Base-by-base conservation (phyloP, 2,888 invertebrate species). In the Hydraecia micacea region DNA sequence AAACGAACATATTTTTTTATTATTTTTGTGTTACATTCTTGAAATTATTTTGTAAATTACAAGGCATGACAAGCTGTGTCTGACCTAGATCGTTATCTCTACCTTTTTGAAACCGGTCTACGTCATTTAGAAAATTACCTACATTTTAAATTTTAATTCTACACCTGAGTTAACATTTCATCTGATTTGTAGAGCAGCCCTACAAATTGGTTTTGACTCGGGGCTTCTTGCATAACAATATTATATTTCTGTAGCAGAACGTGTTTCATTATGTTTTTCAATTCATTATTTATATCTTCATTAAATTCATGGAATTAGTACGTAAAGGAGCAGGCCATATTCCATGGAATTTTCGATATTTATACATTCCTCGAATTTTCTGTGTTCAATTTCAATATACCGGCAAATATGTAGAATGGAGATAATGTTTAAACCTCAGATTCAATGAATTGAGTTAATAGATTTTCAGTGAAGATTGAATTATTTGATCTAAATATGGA, bases 151-250 rank as follows among this genome's bases (percentile, higher is more conserved):
- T 60, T 46, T 71, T 79, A 79, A 83, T 79, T 52, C 46, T 62
- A 67, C 84, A 70, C 62, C 62, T 39, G 70, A 71, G 84, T 39
- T 66, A 67, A 63, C 80, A 32, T 68, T 62, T 83, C 15, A 83
- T 80, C 39, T 52, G 28, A 83, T 81, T 84, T 83, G 69, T 58
- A 49, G 58, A 13, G 36, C 66, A 52, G 18, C 28, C 58, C 36
- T 5, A 39, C 46, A 68, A 77, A 80, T 77, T 83, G 32, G 80
- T 77, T 52, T 28, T 42, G 18, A 49, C 49, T 77, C 39, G 32
- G 15, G 39, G 32, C 28, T 62, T 52, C 39, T 62, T 32, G 3
- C 67, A 42, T 32, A 52, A 52, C n/a, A 32, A 58, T n/a, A 36
- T 42, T 46, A n/a, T 36, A n/a, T 13, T 74, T 75, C n/a, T 46